Base-by-base conservation (phyloP, 2,113 vertebrate genomes). In the Ochotona curzoniae region DNA sequence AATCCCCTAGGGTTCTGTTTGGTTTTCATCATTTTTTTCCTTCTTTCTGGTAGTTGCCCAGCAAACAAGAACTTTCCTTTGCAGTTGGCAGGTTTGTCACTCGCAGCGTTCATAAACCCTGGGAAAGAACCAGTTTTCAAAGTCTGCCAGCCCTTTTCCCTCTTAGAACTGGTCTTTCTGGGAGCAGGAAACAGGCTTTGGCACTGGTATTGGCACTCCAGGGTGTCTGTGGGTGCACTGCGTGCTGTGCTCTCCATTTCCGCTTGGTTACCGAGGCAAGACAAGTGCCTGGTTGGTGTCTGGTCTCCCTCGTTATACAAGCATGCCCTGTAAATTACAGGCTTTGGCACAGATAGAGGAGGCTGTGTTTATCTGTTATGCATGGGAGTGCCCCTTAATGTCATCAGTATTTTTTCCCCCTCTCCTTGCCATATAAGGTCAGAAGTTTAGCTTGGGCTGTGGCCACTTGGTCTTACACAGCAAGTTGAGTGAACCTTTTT, bases 371-470 rank as follows among this genome's bases (percentile, higher is more conserved):
- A 96, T 93, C 95, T 97, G 67, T 87, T 87, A 25, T 97, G 94
- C 93, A 80, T 95, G 96, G 98, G 98, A 97, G 97, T 96, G 98
- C 95, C 97, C 95, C 63, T 87, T n/a, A 84, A 64, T 98, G 97
- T 96, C 95, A 94, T 95, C 76, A 51, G 87, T 96, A 51, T 21
- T 7, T 44, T 32, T 61, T 90, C 64, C 93, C 83, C 87, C 63
- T 95, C 97, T 96, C 76, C 96, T 98, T 97, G 75, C 99, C 98
- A 96, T 98, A 99, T 98, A 98, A 98, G 99, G 99, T 90, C 95
- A 98, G 91, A 82, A 97, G 98, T 96, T 96, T 97, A 96, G 94
- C 96, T 97, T 96, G 14, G 38, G 92, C 96, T n/a, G 87, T 57
- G 93, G 44, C 96, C 63, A 61, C 91, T 94, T 96, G 82, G 93